Conservation (phyloP, 2,797 vertebrate species). For the Microtus obscurus region DNA sequence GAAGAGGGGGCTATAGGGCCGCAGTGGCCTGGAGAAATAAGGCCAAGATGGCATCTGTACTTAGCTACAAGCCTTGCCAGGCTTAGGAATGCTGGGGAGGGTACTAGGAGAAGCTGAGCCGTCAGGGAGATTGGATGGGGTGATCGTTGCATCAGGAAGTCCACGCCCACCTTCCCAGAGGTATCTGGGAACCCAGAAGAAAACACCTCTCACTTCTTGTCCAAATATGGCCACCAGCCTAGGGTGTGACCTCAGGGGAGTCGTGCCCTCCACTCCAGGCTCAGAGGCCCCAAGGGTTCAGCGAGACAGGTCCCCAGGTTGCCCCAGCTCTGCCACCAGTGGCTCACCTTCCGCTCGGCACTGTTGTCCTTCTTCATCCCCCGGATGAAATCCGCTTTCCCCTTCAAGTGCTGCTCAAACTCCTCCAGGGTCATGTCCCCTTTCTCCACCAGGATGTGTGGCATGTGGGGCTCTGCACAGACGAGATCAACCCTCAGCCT, state of each 20-base stretch:
- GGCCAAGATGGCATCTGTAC: neutral
- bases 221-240: neutral
- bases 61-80: too few species aligned
- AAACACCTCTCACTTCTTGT: neutral
- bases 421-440: constrained; percentile 95
- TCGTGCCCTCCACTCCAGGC: fast-evolving
- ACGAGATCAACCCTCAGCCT: neutral
- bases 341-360: constrained; percentile 92
- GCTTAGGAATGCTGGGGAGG: neutral
- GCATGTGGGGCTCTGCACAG: constrained; percentile 95
- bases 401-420: constrained; percentile 94
- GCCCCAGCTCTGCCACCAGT: fast-evolving
- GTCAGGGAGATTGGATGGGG: neutral
- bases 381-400: constrained; percentile 94
- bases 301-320: neutral
- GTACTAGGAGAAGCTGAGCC: neutral
- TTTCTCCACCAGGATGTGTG: constrained; percentile 94
- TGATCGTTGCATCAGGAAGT: neutral
- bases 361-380: constrained; percentile 94
- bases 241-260: neutral
- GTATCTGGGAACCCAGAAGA: neutral
- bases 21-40: neutral
- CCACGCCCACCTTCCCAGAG: neutral
- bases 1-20: neutral
- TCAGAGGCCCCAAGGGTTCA: neutral